These are phyloP conservation scores for Eulemur coronatus DNA, from an alignment of 2,797 vertebrate species.

Conservation along the genomic window DNA sequence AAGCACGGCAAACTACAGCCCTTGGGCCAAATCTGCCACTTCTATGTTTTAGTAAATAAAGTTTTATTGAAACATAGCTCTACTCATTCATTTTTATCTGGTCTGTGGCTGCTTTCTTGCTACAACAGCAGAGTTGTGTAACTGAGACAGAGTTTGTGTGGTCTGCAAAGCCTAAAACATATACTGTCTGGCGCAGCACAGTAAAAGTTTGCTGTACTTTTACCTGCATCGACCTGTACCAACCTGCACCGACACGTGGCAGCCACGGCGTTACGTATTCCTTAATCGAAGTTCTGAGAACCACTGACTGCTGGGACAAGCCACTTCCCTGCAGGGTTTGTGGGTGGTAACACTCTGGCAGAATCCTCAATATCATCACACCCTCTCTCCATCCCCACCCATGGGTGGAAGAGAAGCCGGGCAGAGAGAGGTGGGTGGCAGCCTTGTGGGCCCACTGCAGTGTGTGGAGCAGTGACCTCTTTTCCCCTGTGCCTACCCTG, in stretches of 20 bases:
- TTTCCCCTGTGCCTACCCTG: neutral
- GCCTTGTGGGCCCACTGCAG: neutral
- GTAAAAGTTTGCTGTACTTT: too few relatives aligned
- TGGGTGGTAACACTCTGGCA: neutral
- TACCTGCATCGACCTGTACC: too few relatives aligned
- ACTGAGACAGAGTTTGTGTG: neutral
- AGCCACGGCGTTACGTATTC: too few relatives aligned
- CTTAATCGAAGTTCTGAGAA: neutral
- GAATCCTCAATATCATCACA: neutral
- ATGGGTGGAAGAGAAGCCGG: neutral
- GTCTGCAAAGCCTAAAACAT: neutral
- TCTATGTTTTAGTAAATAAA: neutral
- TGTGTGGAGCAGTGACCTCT: neutral
- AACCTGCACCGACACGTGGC: too few relatives aligned
- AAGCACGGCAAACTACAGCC: too few relatives aligned
- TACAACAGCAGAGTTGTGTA: neutral
- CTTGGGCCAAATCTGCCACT: neutral
- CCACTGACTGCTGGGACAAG: accelerated
- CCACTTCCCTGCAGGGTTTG: neutral
- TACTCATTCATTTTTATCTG: neutral
- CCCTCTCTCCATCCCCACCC: neutral
- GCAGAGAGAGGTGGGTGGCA: neutral
- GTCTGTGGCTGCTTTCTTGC: neutral
- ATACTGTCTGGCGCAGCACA: neutral
- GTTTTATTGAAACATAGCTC: neutral